Evolutionary conservation across 2,888 invertebrate species (phyloP).

Genomic region (Cerastis rubricosa): DNA sequence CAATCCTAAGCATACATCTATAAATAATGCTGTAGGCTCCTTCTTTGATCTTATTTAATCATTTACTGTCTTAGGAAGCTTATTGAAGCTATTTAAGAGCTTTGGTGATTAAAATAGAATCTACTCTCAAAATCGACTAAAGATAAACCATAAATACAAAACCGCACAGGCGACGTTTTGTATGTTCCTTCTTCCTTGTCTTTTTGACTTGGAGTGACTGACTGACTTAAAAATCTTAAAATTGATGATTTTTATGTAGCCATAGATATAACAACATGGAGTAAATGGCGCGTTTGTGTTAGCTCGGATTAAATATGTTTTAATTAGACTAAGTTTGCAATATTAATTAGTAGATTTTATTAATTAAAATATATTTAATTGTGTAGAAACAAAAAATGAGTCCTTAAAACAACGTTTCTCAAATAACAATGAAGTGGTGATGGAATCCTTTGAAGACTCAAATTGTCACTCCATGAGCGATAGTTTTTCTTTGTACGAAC

Average conservation of each 20-base stretch:
- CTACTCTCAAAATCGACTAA: constrained; percentile 4
- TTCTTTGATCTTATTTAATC: background rate
- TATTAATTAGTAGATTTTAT: constrained; percentile 10
- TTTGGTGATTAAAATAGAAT: background rate
- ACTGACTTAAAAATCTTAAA: too few relatives aligned
- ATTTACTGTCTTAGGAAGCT: background rate
- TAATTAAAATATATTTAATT: background rate
- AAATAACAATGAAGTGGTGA: constrained; percentile 80
- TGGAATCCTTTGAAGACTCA: constrained; percentile 88
- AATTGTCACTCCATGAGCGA: constrained; percentile 87
- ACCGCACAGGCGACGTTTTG: background rate
- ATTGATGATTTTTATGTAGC: too few relatives aligned
- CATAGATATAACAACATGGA: constrained; percentile 51
- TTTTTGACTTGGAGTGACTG: too few relatives aligned
- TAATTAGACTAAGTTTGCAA: constrained; percentile 8
- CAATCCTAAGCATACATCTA: too few relatives aligned
- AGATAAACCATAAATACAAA: background rate
- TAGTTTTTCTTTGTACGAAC: constrained; percentile 87
- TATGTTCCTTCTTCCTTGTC: too few relatives aligned
- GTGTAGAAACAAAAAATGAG: constrained; percentile 26
- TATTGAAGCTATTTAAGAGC: background rate
- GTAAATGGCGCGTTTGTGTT: constrained; percentile 55
- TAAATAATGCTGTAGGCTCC: too few relatives aligned
- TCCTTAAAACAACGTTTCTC: constrained; percentile 32
- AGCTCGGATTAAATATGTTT: background rate